phyloP scores from a whole-genome alignment of 2,888 invertebrate species.

The Tetanocera ferruginea region DNA sequence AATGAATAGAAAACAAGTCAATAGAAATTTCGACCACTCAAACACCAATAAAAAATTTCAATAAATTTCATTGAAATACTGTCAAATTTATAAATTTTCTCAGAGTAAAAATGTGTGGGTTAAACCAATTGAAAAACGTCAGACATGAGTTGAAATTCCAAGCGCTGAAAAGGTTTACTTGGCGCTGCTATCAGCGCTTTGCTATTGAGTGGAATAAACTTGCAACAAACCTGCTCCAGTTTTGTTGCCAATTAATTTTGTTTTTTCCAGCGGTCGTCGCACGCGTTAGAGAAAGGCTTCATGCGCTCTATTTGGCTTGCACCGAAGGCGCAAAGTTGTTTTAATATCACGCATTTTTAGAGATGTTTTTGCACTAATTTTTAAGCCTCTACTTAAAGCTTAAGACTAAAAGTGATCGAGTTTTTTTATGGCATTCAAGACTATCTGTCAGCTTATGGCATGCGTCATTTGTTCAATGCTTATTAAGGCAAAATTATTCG shows the following conservation, averaged over 20 bases:
- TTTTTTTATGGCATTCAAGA: neutral
- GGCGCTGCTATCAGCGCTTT: neutral
- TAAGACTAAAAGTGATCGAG: neutral
- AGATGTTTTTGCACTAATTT: no score
- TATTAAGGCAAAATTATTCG: neutral
- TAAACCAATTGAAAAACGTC: neutral
- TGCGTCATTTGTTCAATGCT: neutral
- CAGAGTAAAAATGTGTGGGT: neutral
- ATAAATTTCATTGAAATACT: neutral
- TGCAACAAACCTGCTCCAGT: slow-evolving; percentile 26
- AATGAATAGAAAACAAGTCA: no score
- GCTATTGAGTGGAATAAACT: slow-evolving; percentile 5
- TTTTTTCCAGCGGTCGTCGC: slow-evolving; percentile 19
- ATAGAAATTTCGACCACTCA: no score
- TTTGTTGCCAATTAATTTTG: slow-evolving; percentile 8
- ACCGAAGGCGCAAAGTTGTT: neutral
- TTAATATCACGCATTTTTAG: neutral
- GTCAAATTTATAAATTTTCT: neutral
- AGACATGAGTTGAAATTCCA: neutral
- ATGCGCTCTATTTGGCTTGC: slow-evolving; percentile 7
- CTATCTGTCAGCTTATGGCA: neutral
- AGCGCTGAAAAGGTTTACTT: neutral
- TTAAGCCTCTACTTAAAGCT: neutral
- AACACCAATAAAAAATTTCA: no score
- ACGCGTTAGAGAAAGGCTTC: slow-evolving; percentile 42